Evolutionary conservation across 2,888 invertebrate genomes (phyloP).

Genomic region (Leucoma salicis): DNA sequence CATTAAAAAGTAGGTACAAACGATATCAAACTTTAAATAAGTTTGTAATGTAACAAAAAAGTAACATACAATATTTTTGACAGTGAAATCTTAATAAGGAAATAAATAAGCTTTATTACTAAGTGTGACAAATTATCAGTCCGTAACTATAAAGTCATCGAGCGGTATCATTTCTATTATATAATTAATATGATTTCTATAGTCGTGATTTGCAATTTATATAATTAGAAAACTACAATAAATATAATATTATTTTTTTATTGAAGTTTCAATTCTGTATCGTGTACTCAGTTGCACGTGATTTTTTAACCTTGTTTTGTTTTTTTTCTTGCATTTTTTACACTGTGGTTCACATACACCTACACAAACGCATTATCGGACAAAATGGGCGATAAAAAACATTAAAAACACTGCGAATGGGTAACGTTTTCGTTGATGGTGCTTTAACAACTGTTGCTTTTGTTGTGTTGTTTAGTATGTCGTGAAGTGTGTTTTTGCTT

Average conservation of each 20-base stretch:
- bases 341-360: constrained; percentile 48
- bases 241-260: neutral
- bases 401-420: constrained; percentile 40
- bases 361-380: constrained; percentile 56
- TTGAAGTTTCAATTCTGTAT: neutral
- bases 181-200: too few relatives aligned
- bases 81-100: too few relatives aligned
- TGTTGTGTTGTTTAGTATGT: constrained; percentile 88
- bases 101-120: too few relatives aligned
- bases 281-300: neutral
- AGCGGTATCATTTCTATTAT: too few relatives aligned
- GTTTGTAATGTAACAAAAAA: too few relatives aligned
- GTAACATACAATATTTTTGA: too few relatives aligned
- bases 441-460: constrained; percentile 26
- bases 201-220: too few relatives aligned
- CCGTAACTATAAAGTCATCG: too few relatives aligned
- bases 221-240: too few relatives aligned
- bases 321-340: constrained; percentile 49
- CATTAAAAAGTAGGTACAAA: too few relatives aligned
- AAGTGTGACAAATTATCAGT: too few relatives aligned
- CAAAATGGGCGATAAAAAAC: constrained; percentile 47
- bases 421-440: constrained; percentile 54
- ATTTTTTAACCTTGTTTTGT: constrained; percentile 35
- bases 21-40: too few relatives aligned
- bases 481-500: constrained; percentile 99